Conservation (phyloP, 2,888 invertebrate genomes). For the Lutraria lutraria region DNA sequence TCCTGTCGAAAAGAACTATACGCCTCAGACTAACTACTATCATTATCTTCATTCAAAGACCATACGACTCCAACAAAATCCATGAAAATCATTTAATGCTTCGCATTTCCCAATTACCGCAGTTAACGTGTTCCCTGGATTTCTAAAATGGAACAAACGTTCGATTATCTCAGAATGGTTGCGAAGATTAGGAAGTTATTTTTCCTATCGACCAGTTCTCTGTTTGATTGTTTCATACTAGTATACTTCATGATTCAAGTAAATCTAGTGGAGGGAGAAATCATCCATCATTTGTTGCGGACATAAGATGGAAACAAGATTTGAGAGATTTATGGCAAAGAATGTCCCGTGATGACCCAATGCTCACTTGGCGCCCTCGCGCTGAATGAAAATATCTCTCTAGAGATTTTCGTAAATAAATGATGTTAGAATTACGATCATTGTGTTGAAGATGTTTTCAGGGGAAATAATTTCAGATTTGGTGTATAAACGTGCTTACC, state of each 20-base stretch:
- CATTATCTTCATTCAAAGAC: not conserved
- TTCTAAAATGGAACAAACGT: slow-evolving; percentile 14
- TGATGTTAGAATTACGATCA: no score
- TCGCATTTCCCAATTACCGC: not conserved
- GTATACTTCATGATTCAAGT: not conserved
- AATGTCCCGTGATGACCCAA: not conserved
- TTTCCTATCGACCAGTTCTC: not conserved
- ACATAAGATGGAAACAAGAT: not conserved
- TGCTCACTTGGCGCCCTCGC: no score
- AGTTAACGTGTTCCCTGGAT: not conserved
- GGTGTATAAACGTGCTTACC: no score
- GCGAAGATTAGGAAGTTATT: not conserved
- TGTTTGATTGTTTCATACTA: not conserved
- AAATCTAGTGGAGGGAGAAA: not conserved
- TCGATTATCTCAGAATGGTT: not conserved
- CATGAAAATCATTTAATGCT: not conserved
- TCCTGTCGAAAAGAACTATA: not conserved
- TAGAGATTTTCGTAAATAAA: no score
- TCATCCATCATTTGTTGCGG: not conserved
- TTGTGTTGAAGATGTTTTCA: no score
- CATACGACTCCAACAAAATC: not conserved
- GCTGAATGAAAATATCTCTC: no score
- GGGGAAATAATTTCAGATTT: no score
- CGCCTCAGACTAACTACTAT: not conserved
- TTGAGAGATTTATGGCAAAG: not conserved